phyloP scores from a whole-genome alignment of 2,113 vertebrate genomes.

The Chelonoidis abingdonii region DNA sequence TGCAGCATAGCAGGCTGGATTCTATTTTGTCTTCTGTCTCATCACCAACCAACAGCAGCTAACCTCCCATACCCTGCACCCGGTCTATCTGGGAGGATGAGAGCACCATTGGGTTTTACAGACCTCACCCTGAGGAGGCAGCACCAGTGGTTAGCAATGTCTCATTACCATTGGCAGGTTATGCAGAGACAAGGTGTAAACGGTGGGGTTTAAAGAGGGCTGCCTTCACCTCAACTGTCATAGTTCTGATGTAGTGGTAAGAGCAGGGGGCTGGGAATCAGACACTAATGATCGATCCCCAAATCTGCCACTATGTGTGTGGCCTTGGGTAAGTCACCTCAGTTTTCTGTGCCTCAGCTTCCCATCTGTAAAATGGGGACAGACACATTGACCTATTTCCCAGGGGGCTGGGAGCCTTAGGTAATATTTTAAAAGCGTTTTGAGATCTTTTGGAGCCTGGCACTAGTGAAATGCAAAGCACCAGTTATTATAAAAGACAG shows the following conservation, averaged over 20 bases:
- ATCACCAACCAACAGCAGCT: not conserved
- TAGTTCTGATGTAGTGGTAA: not conserved
- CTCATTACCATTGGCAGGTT: rapidly evolving
- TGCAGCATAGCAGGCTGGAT: not conserved
- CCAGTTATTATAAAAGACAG: not conserved
- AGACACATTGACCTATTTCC: rapidly evolving
- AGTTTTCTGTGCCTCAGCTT: not conserved
- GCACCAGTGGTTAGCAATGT: rapidly evolving
- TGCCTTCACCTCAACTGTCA: not conserved
- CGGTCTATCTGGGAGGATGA: not conserved
- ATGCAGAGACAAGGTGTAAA: not conserved
- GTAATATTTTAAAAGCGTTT: not conserved
- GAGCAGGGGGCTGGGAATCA: not conserved
- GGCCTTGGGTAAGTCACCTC: not conserved
- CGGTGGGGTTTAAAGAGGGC: not conserved
- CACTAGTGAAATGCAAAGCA: not conserved
- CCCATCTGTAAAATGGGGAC: not conserved
- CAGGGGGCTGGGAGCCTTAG: rapidly evolving
- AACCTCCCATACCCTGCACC: not conserved
- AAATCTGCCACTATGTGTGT: not conserved
- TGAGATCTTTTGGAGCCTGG: not conserved
- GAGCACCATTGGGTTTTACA: not conserved
- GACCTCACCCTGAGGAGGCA: rapidly evolving
- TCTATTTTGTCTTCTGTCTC: not conserved
- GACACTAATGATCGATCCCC: not conserved